Evolutionary conservation across 2,888 invertebrate species (phyloP).

Genomic region (Phortica magna): DNA sequence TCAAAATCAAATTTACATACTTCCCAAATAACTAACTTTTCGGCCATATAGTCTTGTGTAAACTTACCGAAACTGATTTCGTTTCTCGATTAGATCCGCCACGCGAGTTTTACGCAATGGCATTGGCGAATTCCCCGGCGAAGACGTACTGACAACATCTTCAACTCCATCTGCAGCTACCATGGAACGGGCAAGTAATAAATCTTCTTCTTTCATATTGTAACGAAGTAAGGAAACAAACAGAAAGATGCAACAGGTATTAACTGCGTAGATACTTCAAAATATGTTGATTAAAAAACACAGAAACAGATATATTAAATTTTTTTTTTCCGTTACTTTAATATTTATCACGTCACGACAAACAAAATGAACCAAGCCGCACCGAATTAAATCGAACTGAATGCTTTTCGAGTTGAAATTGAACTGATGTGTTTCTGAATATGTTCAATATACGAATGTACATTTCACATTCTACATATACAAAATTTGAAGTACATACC

Average conservation of each 20-base stretch:
- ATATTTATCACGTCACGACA: neutral
- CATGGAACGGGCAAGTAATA: slow-evolving; percentile 86
- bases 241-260: no score
- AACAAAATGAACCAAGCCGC: slow-evolving; percentile 15
- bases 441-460: slow-evolving; percentile 16
- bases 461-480: slow-evolving; percentile 1
- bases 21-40: no score
- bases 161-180: slow-evolving; percentile 71
- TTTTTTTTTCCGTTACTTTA: neutral
- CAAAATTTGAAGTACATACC: slow-evolving; percentile 23
- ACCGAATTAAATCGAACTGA: slow-evolving; percentile 39
- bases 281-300: no score
- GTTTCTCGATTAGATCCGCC: slow-evolving; percentile 82
- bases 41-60: neutral
- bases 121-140: slow-evolving; percentile 82
- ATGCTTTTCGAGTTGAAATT: slow-evolving; percentile 56
- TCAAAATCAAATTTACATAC: no score
- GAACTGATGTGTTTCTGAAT: slow-evolving; percentile 53
- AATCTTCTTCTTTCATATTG: slow-evolving; percentile 59
- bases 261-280: no score
- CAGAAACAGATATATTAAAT: no score
- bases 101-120: slow-evolving; percentile 83
- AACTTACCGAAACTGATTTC: slow-evolving; percentile 84
- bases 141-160: slow-evolving; percentile 54
- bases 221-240: neutral